phyloP scores from a whole-genome alignment of 1,140 invertebrate species.

The Drosophila ironensis region DNA sequence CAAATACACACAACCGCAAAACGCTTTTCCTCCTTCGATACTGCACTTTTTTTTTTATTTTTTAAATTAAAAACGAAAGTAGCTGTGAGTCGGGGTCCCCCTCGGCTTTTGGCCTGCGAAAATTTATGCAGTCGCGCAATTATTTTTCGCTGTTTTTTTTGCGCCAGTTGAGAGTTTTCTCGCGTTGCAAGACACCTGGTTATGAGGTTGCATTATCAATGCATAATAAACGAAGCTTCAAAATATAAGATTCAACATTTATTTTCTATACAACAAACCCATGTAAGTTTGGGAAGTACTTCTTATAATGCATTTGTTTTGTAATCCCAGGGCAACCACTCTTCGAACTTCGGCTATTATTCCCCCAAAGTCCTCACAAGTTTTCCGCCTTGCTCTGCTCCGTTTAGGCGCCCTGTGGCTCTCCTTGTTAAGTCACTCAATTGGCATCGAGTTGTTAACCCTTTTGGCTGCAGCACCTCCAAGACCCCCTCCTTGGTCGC shows the following conservation, averaged over 20 bases:
- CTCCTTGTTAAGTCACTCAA: conserved; percentile 67
- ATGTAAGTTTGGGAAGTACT: not conserved
- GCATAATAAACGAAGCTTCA: no score
- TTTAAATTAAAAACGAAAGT: conserved; percentile 78
- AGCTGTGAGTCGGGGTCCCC: conserved; percentile 42
- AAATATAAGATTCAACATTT: conserved; percentile 5
- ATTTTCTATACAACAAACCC: not conserved
- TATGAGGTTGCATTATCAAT: conserved; percentile 29
- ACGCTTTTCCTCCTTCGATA: conserved; percentile 58
- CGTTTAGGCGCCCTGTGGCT: conserved; percentile 35
- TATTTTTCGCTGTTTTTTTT: conserved; percentile 55
- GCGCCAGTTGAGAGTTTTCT: conserved; percentile 36
- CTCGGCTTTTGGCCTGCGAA: conserved; percentile 35
- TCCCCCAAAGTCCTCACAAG: conserved; percentile 3
- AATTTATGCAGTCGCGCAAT: conserved; percentile 75
- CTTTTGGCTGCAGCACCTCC: conserved; percentile 51
- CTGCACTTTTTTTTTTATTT: conserved; percentile 22
- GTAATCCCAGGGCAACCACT: not conserved
- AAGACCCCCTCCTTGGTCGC: conserved; percentile 30
- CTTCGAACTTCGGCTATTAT: not conserved
- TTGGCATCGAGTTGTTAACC: conserved; percentile 74
- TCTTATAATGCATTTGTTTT: not conserved
- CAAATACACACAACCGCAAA: conserved; percentile 30
- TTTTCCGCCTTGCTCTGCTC: conserved; percentile 29
- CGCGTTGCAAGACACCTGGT: conserved; percentile 43